Evolutionary conservation across 1,140 invertebrate species (phyloP), one percentile per base, ranked within the genome.

Genomic region (Apis dorsata): DNA sequence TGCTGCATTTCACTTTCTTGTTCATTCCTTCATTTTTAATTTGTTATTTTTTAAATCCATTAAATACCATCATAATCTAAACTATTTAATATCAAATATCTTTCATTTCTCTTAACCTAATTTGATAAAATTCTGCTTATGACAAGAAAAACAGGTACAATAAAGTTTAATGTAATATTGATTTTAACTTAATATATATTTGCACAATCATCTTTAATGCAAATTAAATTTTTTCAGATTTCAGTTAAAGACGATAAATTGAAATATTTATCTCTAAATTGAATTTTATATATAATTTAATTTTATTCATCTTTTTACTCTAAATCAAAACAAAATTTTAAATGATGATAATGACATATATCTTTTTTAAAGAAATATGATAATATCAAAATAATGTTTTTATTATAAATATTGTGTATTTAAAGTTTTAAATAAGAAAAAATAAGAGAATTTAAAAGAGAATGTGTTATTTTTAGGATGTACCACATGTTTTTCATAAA

Each of bases 381-480:
- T 21, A 10, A 77, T 17, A 44, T 65, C 21, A 49, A 65, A 65
- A 74, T 44, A 60, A 55, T 24, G 13, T 74, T 80, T 57, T 34
- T 68, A 1, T 55, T 44, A 78, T 79, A 83, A 90, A 57, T 84
- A 65, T 85, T 83, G 51, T 88, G 86, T 86, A 44, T 79, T 44
- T 59, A 72, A 85, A 84, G 5, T 55, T 57, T 65, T 59, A 71
- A 57, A 34, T 62, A 65, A 44, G 34, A 44, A 44, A 44, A 44
- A 44, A 44, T 62, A 53, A 17, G 44, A 59, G 19, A 59, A 76
- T 78, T 62, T 66, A 55, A 78, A 79, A 68, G 63, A 84, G 59
- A 44, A 44, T 44, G 34, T 24, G 59, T 80, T 89, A 83, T 89
- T 89, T 89, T 81, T 83, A 83, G 77, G 81, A 55, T 63, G 69